A percentile compares a stretch with the other conserved stretches of the same genome.
phyloP scores from a whole-genome alignment of 1,140 invertebrate species.

The Asobara japonica region DNA sequence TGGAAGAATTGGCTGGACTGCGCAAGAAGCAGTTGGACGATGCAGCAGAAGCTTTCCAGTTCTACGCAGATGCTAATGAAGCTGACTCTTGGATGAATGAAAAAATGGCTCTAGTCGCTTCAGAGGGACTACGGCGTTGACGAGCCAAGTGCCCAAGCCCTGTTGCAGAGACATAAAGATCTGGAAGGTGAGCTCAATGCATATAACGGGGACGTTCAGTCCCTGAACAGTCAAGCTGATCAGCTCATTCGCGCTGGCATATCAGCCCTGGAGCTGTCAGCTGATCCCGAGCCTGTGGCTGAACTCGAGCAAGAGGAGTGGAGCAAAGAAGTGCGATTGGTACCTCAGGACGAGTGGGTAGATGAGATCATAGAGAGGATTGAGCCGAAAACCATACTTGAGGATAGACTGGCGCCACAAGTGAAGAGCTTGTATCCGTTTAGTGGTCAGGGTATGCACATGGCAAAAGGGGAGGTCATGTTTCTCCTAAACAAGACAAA shows the following conservation, averaged over 20 bases:
- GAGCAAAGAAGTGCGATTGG: conserved; percentile 80
- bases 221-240: conserved; percentile 86
- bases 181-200: conserved; percentile 92
- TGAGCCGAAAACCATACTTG: conserved; percentile 84
- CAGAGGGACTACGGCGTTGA: conserved; percentile 89
- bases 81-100: conserved; percentile 97
- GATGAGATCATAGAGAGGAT: conserved; percentile 88
- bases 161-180: conserved; percentile 86
- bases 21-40: conserved; percentile 90
- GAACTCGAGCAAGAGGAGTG: conserved; percentile 79
- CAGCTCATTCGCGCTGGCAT: conserved; percentile 83
- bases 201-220: conserved; percentile 88
- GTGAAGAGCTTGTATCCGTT: conserved; percentile 91
- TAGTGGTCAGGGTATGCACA: conserved; percentile 91
- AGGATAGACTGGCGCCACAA: conserved; percentile 89
- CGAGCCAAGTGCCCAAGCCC: conserved; percentile 87
- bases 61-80: conserved; percentile 97
- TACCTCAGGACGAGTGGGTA: conserved; percentile 91
- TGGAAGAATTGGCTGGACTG: conserved; percentile 85
- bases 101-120: conserved; percentile 88
- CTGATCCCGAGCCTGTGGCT: conserved; percentile 72
- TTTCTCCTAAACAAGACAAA: conserved; percentile 95
- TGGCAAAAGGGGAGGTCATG: conserved; percentile 89
- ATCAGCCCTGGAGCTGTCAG: conserved; percentile 76
- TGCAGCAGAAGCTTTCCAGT: conserved; percentile 93